These are phyloP conservation scores for Brachypalpus laphriformis DNA, from an alignment of 2,888 invertebrate species.

Conservation along the genomic window DNA sequence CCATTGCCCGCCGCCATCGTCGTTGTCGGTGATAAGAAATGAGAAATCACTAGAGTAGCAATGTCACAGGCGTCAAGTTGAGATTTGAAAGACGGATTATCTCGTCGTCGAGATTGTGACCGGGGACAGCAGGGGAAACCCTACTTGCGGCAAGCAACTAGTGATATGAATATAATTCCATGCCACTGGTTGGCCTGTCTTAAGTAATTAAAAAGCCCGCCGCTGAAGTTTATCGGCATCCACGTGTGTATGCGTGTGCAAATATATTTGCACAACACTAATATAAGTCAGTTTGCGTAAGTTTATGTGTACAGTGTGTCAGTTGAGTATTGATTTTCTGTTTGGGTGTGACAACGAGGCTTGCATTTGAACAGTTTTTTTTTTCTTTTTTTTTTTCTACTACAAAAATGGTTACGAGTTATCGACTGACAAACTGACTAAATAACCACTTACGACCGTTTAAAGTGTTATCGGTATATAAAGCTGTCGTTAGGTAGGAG, in stretches of 20 bases:
- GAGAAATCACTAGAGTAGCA: constrained; percentile 50
- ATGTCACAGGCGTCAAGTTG: constrained; percentile 44
- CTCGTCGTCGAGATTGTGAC: constrained; percentile 3
- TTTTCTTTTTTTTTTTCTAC: no score
- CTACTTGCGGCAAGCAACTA: neutral
- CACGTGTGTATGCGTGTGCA: neutral
- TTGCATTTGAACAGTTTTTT: constrained; percentile 12
- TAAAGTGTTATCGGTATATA: neutral
- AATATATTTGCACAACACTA: constrained; percentile 10
- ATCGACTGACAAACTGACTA: neutral
- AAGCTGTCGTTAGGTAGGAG: neutral
- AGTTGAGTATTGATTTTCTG: constrained; percentile 25
- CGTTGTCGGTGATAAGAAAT: constrained; percentile 45
- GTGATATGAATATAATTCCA: constrained; percentile 9
- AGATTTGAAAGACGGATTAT: constrained; percentile 38
- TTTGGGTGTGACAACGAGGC: constrained; percentile 6
- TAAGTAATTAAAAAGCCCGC: constrained; percentile 1
- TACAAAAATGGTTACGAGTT: constrained; percentile 28
- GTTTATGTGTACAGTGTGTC: neutral
- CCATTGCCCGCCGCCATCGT: neutral
- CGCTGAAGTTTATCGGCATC: neutral
- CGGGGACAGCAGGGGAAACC: neutral
- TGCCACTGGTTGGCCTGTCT: neutral
- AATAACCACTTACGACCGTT: neutral
- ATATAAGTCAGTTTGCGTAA: constrained; percentile 5